phyloP scores from a whole-genome alignment of 2,888 invertebrate genomes.

The Drosophila phalerata region DNA sequence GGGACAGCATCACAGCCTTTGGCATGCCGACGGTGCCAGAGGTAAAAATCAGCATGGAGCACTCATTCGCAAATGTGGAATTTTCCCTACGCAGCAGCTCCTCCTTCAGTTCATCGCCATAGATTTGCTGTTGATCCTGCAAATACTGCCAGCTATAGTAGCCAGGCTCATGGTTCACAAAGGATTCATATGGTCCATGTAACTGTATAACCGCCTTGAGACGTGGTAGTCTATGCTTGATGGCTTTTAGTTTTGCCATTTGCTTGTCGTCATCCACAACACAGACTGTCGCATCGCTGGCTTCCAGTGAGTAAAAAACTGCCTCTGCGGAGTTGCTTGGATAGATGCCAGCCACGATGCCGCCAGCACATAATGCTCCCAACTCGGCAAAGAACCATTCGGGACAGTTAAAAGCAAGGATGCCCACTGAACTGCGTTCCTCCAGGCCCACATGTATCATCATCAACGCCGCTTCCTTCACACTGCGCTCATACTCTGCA shows the following conservation, averaged over 20 bases:
- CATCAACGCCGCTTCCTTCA: slow-evolving; percentile 91
- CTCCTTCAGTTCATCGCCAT: slow-evolving; percentile 89
- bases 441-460: slow-evolving; percentile 92
- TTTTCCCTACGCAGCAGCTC: slow-evolving; percentile 89
- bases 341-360: slow-evolving; percentile 94
- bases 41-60: slow-evolving; percentile 94
- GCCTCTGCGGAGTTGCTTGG: slow-evolving; percentile 95
- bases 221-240: slow-evolving; percentile 89
- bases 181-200: slow-evolving; percentile 81
- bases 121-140: slow-evolving; percentile 87
- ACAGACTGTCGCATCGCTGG: slow-evolving; percentile 92
- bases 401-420: slow-evolving; percentile 95
- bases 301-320: slow-evolving; percentile 91
- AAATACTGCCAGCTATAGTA: slow-evolving; percentile 80
- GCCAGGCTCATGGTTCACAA: slow-evolving; percentile 79
- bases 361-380: slow-evolving; percentile 94
- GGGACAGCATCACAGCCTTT: slow-evolving; percentile 96
- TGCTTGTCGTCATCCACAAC: slow-evolving; percentile 95
- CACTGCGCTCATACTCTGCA: slow-evolving; percentile 90
- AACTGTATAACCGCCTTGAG: slow-evolving; percentile 91
- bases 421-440: slow-evolving; percentile 92
- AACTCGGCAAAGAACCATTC: slow-evolving; percentile 95
- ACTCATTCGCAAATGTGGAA: slow-evolving; percentile 91
- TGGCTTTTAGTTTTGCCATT: slow-evolving; percentile 91
- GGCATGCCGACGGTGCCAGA: slow-evolving; percentile 95